Conservation (phyloP, 2,113 vertebrate species). For the Cyprinodon brontotheroides region DNA sequence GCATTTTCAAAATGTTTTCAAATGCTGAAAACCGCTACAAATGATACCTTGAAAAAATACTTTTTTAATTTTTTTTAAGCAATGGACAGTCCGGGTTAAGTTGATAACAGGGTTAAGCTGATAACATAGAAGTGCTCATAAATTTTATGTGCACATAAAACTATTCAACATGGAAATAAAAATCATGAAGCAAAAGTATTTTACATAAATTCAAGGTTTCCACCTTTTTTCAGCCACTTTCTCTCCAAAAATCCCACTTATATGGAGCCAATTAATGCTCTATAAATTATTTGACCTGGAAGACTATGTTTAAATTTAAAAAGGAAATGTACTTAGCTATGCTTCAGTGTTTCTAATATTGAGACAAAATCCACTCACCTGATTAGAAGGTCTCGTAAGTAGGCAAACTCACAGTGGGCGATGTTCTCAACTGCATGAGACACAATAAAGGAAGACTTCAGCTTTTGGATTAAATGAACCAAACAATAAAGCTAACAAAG, state of each 20-base stretch:
- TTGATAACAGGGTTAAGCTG: too few species aligned
- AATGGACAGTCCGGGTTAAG: too few species aligned
- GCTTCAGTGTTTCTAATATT: too few species aligned
- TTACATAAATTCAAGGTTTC: too few species aligned
- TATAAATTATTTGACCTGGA: too few species aligned
- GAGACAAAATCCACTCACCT: slow-evolving; percentile 79
- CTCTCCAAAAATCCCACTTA: too few species aligned
- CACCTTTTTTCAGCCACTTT: too few species aligned
- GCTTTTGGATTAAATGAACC: background rate
- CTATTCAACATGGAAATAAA: background rate
- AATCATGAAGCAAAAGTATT: background rate
- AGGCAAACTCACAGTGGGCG: slow-evolving; percentile 97
- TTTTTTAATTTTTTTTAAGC: too few species aligned
- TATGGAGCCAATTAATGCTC: too few species aligned
- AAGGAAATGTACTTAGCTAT: too few species aligned
- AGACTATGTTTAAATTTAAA: too few species aligned
- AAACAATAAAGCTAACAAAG: background rate
- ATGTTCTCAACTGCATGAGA: slow-evolving; percentile 91
- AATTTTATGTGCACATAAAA: background rate
- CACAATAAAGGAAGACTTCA: slow-evolving; percentile 15
- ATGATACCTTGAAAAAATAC: too few species aligned
- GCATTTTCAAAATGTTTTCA: background rate
- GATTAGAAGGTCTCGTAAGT: slow-evolving; percentile 96
- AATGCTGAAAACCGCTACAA: background rate
- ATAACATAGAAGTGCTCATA: background rate